These are phyloP conservation scores for Cheilosia impressa DNA, from an alignment of 2,888 invertebrate genomes.

Conservation along the genomic window DNA sequence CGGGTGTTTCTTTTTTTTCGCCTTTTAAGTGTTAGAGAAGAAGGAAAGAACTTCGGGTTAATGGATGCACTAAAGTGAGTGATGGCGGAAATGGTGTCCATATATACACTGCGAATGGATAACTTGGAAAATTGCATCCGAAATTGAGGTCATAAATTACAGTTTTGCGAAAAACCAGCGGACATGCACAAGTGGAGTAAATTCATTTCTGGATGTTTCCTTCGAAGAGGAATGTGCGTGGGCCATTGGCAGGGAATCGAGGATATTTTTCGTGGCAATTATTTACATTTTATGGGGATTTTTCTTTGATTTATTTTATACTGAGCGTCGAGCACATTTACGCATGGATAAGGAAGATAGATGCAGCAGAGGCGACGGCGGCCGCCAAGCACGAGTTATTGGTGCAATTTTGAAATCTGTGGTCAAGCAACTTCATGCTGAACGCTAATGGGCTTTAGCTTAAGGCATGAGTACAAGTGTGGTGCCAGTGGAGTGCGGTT, in stretches of 20 bases:
- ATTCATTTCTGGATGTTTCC: conserved; percentile 45
- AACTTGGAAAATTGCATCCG: conserved; percentile 72
- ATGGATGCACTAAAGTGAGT: conserved; percentile 74
- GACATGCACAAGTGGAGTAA: conserved; percentile 51
- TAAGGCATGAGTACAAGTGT: neutral
- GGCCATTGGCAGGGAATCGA: conserved; percentile 52
- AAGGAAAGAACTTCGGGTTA: conserved; percentile 67
- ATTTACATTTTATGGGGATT: conserved; percentile 65
- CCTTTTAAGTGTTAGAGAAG: conserved; percentile 51
- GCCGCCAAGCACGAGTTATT: conserved; percentile 18
- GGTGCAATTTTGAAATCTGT: conserved; percentile 10
- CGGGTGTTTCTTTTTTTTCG: conserved; percentile 1
- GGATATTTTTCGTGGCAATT: conserved; percentile 59
- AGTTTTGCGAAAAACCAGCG: conserved; percentile 23
- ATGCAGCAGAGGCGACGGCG: neutral
- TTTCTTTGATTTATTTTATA: conserved; percentile 60
- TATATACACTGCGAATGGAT: conserved; percentile 56
- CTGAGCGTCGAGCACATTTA: conserved; percentile 34
- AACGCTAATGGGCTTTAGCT: neutral
- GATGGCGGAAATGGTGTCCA: conserved; percentile 67
- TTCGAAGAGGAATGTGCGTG: conserved; percentile 43
- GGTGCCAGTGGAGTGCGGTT: neutral
- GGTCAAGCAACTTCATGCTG: conserved; percentile 23
- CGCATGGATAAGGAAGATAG: conserved; percentile 55
- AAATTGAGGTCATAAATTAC: conserved; percentile 70